A percentile compares a stretch with the other conserved stretches of the same genome.
Conservation (phyloP, 2,888 invertebrate genomes). For the Steromphala cineraria region DNA sequence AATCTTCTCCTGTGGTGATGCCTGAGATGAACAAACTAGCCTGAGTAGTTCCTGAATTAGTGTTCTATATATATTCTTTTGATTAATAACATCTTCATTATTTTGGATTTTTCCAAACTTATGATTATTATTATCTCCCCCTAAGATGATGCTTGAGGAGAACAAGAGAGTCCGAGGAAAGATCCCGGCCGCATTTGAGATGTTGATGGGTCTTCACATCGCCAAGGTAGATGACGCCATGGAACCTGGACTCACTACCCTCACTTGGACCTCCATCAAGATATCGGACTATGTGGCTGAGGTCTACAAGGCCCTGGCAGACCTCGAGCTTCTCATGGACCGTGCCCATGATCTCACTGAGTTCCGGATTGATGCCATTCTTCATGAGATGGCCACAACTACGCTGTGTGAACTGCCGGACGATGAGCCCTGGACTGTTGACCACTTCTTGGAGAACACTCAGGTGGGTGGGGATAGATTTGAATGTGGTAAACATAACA, state of each 20-base stretch:
- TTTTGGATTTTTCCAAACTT: too few relatives aligned
- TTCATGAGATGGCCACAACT: slow-evolving; percentile 91
- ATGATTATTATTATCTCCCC: background rate
- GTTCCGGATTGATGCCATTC: slow-evolving; percentile 88
- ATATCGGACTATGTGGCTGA: slow-evolving; percentile 79
- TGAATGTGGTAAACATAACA: too few relatives aligned
- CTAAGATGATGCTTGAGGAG: slow-evolving; percentile 75
- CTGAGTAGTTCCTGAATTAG: too few relatives aligned
- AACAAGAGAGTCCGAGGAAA: slow-evolving; percentile 71
- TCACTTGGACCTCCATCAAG: slow-evolving; percentile 91
- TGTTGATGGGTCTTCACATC: slow-evolving; percentile 90
- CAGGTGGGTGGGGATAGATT: slow-evolving; percentile 79
- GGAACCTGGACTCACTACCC: slow-evolving; percentile 86
- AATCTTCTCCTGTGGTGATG: too few relatives aligned
- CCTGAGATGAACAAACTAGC: too few relatives aligned
- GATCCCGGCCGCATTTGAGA: slow-evolving; percentile 87
- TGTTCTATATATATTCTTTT: too few relatives aligned
- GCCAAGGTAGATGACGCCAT: slow-evolving; percentile 84
- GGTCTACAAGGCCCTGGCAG: slow-evolving; percentile 86
- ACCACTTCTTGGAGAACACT: slow-evolving; percentile 88
- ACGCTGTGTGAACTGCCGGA: slow-evolving; percentile 87
- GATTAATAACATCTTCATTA: too few relatives aligned
- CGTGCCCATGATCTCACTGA: slow-evolving; percentile 74
- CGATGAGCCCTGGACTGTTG: slow-evolving; percentile 90
- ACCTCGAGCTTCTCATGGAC: slow-evolving; percentile 84